Evolutionary conservation across 2,888 invertebrate species (phyloP), one percentile per base, ranked within the genome.

Genomic region (Spatulosminthurus flaviceps): DNA sequence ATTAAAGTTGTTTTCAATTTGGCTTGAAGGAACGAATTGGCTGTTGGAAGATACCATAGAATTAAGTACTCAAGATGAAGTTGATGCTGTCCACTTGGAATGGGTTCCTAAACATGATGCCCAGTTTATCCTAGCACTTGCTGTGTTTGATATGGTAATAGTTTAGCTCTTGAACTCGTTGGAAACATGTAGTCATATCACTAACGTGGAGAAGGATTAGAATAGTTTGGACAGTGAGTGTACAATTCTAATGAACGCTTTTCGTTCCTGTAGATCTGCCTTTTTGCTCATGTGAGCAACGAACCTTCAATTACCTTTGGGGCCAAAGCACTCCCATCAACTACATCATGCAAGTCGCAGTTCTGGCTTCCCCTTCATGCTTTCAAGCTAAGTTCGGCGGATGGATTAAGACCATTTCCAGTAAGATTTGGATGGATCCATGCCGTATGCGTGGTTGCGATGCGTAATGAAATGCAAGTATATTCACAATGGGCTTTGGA

Each of bases 71-170:
- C 83, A 82, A 26, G 84, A 82, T 71, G 84, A 84, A 79, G 83
- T 85, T 4, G 81, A 80, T 24, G 84, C 83, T 41, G 97, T 98
- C 0, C 97, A 97, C 87, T 89, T 98, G 60, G 99, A 99, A 89
- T 99, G 99, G 99, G 98, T 98, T 16, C 97, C 98, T 0, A 97
- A 98, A 85, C 99, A 99, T 88, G 98, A 99, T 87, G 99, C 99
- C 0, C 96, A 97, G 0, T 98, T 99, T 87, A 95, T 99, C 85
- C 88, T 99, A 60, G 98, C 99, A 0, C 97, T 99, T 0, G 97
- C 95, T 0, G 96, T 98, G 51, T 97, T 96, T 0, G 95, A 95
- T 80, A 94, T 95, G 88, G 88, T 88, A 85, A 75, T 80, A 9
- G 9, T 34, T 7, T 4, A 34, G 5, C 9, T 7, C 9, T 34